Percentiles rank a stretch among this genome's conserved stretches.
phyloP scores from a whole-genome alignment of 2,888 invertebrate genomes.

The Cetonia aurata region DNA sequence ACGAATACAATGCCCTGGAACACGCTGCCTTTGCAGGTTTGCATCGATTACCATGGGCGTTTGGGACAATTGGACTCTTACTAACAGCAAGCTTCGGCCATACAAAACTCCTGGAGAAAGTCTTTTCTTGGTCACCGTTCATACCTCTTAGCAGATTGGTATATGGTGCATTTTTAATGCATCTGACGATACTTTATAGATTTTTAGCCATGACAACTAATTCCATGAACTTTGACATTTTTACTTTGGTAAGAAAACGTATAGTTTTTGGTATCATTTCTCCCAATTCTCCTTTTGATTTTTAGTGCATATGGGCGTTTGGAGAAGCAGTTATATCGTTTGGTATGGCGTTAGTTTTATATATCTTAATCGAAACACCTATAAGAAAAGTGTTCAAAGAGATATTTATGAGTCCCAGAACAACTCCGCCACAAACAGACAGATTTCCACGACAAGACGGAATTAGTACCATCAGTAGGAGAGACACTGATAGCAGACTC shows the following conservation, averaged over 20 bases:
- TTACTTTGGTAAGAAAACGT: conserved; percentile 61
- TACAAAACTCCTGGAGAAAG: conserved; percentile 60
- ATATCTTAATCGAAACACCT: conserved; percentile 71
- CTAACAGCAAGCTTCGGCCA: conserved; percentile 70
- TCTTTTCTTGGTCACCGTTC: conserved; percentile 72
- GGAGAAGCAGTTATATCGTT: conserved; percentile 69
- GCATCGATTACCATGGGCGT: conserved; percentile 71
- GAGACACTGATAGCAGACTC: conserved; percentile 27
- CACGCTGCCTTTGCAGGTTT: conserved; percentile 71
- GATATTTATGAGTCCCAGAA: conserved; percentile 53
- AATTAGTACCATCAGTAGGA: conserved; percentile 19
- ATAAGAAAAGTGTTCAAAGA: conserved; percentile 67
- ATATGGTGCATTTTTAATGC: conserved; percentile 73
- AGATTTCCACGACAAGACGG: not conserved
- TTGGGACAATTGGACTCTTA: conserved; percentile 68
- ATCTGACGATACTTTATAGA: conserved; percentile 69
- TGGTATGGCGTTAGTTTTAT: conserved; percentile 67
- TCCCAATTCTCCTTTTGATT: conserved; percentile 50
- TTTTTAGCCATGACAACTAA: conserved; percentile 68
- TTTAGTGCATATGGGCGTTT: conserved; percentile 66
- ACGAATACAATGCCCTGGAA: conserved; percentile 68
- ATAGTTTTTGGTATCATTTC: conserved; percentile 14
- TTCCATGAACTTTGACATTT: conserved; percentile 64
- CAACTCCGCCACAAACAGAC: conserved; percentile 5
- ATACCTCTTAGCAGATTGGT: conserved; percentile 72